These are phyloP conservation scores for Mythimna loreyi DNA, from an alignment of 2,888 invertebrate species.

Conservation along the genomic window DNA sequence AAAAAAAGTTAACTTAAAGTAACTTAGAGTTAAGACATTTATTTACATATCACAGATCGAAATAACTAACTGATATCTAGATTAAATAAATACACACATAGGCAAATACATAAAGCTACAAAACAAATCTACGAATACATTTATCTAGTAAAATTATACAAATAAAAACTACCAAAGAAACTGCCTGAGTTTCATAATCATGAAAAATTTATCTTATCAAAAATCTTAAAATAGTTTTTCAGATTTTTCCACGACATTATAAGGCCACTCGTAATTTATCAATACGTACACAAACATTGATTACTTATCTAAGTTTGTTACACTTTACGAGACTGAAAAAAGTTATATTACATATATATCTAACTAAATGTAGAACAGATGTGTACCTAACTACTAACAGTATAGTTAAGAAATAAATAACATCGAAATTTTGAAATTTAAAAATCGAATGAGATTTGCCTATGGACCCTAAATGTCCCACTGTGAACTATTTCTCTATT, in stretches of 20 bases:
- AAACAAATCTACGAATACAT: constrained; percentile 18
- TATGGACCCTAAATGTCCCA: neutral
- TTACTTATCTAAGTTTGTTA: constrained; percentile 10
- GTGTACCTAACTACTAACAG: neutral
- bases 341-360: constrained; percentile 5
- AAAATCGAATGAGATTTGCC: neutral
- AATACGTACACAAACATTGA: constrained; percentile 22
- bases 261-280: constrained; percentile 28
- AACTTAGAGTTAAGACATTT: constrained; percentile 42
- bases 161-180: constrained; percentile 13
- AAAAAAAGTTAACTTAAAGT: constrained; percentile 46
- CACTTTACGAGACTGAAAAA: constrained; percentile 17
- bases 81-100: constrained; percentile 44
- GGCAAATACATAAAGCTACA: constrained; percentile 22
- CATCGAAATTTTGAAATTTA: neutral
- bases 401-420: neutral
- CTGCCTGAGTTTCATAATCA: neutral
- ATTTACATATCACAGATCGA: constrained; percentile 66
- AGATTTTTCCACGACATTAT: constrained; percentile 8
- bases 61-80: constrained; percentile 49
- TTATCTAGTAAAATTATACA: neutral
- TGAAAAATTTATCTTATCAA: constrained; percentile 9
- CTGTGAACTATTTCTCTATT: neutral
- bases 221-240: constrained; percentile 11
- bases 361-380: neutral